Conservation (phyloP, 2,113 vertebrate species). For the Pedetes capensis region DNA sequence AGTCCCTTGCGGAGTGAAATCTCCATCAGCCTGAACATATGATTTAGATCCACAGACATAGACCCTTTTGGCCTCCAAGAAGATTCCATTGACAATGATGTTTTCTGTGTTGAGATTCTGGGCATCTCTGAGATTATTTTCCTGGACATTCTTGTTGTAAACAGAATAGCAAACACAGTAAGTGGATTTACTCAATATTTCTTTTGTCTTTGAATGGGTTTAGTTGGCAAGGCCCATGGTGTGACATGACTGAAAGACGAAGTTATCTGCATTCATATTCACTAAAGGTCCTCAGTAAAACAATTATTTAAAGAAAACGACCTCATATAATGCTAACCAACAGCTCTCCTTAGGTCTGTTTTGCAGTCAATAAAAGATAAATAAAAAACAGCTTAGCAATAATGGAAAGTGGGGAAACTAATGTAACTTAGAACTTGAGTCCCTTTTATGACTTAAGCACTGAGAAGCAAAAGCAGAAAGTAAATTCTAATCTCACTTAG, state of each 20-base stretch:
- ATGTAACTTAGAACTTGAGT: background rate
- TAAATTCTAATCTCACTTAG: conserved; percentile 24
- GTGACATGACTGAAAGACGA: background rate
- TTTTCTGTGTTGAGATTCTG: conserved; percentile 34
- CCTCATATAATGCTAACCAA: background rate
- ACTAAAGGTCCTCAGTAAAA: background rate
- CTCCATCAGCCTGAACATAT: background rate
- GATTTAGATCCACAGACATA: background rate
- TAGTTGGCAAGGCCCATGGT: background rate
- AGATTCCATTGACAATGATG: background rate
- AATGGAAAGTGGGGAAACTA: background rate
- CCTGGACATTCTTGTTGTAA: conserved; percentile 15
- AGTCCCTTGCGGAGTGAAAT: background rate
- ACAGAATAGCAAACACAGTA: background rate
- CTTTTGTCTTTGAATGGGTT: background rate
- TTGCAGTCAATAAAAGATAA: conserved; percentile 21
- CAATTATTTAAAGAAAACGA: background rate
- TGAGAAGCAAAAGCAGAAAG: conserved; percentile 30
- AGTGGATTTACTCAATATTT: background rate
- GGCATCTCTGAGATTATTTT: background rate
- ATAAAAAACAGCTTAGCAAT: background rate
- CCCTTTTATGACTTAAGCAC: background rate
- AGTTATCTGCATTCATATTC: background rate
- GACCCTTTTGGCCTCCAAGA: background rate
- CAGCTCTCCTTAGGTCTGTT: background rate